Evolutionary conservation across 2,113 vertebrate genomes (phyloP).

Genomic region (Anser brachyrhynchus): DNA sequence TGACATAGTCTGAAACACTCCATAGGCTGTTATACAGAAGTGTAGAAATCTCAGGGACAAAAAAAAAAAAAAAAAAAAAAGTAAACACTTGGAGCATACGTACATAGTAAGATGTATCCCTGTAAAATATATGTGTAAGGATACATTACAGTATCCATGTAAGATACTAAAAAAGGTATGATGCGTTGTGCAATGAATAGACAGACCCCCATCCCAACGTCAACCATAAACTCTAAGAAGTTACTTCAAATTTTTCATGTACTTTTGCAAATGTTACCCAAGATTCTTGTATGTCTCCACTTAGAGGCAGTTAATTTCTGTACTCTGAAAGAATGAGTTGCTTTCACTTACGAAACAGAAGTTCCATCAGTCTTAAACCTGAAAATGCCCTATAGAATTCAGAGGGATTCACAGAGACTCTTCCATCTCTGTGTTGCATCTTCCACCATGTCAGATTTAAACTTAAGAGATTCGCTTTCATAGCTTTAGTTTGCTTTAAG

Average conservation of each 20-base stretch:
- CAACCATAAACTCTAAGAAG: neutral
- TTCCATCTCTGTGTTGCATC: neutral
- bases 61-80: conserved; percentile 3
- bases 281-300: neutral
- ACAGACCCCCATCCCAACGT: neutral
- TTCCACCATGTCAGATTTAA: conserved; percentile 24
- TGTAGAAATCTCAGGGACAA: neutral
- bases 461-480: conserved; percentile 31
- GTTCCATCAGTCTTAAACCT: neutral
- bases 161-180: neutral
- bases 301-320: neutral
- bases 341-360: neutral
- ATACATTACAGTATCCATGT: no score
- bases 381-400: neutral
- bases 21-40: neutral
- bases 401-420: neutral
- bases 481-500: conserved; percentile 65
- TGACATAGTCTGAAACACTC: neutral
- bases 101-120: no score
- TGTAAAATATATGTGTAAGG: no score
- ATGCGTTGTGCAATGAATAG: neutral
- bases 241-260: neutral
- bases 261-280: neutral
- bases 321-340: neutral
- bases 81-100: neutral